Base-by-base conservation (phyloP, 2,888 invertebrate genomes). In the Harmothoe impar region DNA sequence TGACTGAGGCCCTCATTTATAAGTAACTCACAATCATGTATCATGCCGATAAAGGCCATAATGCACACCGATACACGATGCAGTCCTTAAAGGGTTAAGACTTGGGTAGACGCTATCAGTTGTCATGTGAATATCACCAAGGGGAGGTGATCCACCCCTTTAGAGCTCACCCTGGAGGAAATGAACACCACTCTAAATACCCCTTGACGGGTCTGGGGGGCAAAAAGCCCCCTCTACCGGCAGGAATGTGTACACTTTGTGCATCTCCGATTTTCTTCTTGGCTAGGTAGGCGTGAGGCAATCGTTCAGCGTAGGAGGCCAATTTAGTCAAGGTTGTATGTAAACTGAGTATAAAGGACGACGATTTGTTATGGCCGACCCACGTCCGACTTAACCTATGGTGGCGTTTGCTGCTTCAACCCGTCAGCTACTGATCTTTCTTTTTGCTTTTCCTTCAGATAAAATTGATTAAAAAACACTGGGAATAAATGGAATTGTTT, bases 261-360 rank as follows among this genome's bases (percentile, higher is more conserved):
- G 31, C 72, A 25, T 29, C 72, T 29, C 72, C 31, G 29, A 25
- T 25, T 72, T 25, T 72, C 72, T 29, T 29, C 5, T 72, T 72
- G 72, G 72, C n/a, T 72, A 72, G 25, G n/a, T 72, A n/a, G 31
- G 72, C 25, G 62, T n/a, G 62, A 29, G 72, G 72, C 29, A 72
- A 72, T 29, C 72, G 25, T 29, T 72, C 72, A 72, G 72, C 15
- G 29, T n/a, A 1, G 31, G 25, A n/a, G 29, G 25, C 72, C 72
- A 72, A 72, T 72, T 29, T 23, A 72, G 72, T 72, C 72, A 72
- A 72, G 29, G 72, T 72, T 29, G 72, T 72, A 29, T 29, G 72
- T 72, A 72, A 72, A 72, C 72, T 3, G 72, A 72, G 72, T n/a
- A 72, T 72, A 29, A 72, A 72, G 72, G 31, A 29, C 15, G 25